These are phyloP conservation scores for Alethe castanea DNA, from an alignment of 2,113 vertebrate species.

Conservation along the genomic window DNA sequence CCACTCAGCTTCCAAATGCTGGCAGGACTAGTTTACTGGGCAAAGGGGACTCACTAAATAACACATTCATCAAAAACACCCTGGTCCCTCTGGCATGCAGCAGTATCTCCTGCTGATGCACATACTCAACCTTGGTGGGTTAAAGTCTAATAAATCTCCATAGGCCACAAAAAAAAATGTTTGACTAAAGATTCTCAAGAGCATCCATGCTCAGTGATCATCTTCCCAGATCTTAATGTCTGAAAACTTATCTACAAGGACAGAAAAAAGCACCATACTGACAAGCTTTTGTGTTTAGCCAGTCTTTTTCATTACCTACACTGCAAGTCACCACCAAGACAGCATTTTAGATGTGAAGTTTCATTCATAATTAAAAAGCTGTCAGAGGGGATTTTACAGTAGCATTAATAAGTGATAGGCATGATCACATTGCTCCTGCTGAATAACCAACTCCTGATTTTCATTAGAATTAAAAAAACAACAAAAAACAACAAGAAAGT, in stretches of 20 bases:
- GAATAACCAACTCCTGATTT: background rate
- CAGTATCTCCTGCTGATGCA: background rate
- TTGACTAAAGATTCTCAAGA: background rate
- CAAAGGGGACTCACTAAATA: background rate
- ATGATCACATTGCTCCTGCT: background rate
- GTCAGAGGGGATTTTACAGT: constrained; percentile 15
- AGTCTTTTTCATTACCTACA: background rate
- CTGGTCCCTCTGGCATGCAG: background rate
- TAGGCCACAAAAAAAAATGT: background rate
- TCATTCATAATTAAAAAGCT: constrained; percentile 53
- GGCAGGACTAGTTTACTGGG: background rate
- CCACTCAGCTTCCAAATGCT: background rate
- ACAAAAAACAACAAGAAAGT: background rate
- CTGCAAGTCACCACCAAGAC: background rate
- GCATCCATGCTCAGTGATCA: background rate
- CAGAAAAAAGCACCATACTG: background rate
- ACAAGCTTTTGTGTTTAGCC: background rate
- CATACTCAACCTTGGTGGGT: background rate
- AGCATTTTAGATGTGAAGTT: background rate
- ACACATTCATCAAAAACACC: background rate
- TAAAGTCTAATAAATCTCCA: background rate
- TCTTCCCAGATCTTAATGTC: background rate
- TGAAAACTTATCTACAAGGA: background rate
- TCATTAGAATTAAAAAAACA: background rate
- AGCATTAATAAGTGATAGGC: constrained; percentile 33